These are phyloP conservation scores for Melanerpes formicivorus DNA, from an alignment of 2,113 vertebrate species.

Conservation along the genomic window DNA sequence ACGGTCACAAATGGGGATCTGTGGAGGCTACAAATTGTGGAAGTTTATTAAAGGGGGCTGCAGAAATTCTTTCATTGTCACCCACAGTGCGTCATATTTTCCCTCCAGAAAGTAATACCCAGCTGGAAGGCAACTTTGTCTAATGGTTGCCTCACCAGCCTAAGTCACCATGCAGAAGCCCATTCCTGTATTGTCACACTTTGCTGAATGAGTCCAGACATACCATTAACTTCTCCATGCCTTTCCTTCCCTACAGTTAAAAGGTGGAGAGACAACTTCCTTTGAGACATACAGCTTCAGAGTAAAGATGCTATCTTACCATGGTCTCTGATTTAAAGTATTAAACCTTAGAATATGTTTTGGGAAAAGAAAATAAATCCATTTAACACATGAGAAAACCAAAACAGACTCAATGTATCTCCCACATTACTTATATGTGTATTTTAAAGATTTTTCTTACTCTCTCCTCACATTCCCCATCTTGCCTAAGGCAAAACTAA, in stretches of 20 bases:
- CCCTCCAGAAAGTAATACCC: not conserved
- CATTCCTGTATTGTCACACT: not conserved
- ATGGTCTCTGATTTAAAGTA: not conserved
- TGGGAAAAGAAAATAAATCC: not conserved
- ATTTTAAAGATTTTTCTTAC: not conserved
- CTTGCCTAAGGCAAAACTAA: not conserved
- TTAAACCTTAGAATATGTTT: not conserved
- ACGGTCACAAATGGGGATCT: not conserved
- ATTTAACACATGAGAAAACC: not conserved
- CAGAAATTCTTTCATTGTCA: not conserved
- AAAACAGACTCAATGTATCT: not conserved
- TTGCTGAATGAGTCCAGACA: not conserved
- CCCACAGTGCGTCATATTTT: not conserved
- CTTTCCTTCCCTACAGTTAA: not conserved
- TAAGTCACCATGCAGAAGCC: not conserved
- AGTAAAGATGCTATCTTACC: not conserved
- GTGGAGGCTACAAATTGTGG: not conserved
- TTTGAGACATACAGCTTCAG: not conserved
- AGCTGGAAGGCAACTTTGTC: rapidly evolving
- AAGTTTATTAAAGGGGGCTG: not conserved
- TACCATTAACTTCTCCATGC: not conserved
- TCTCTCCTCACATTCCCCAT: not conserved
- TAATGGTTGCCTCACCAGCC: not conserved
- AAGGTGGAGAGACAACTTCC: not conserved
- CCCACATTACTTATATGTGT: not conserved